phyloP scores from a whole-genome alignment of 2,888 invertebrate species.

The Chelonus formosanus region DNA sequence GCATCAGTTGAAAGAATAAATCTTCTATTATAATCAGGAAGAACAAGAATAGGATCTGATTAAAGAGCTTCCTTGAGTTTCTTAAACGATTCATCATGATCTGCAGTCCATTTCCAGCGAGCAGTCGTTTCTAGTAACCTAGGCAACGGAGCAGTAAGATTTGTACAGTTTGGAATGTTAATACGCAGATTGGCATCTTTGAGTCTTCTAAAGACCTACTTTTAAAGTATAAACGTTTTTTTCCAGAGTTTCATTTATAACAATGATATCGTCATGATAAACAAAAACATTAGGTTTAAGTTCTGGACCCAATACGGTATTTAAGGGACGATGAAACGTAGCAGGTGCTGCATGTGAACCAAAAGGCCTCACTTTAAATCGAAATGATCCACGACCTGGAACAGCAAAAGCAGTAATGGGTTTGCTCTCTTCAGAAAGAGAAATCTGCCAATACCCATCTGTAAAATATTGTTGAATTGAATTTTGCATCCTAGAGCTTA shows the following conservation, averaged over 20 bases:
- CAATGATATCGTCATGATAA: too few relatives aligned
- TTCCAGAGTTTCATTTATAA: not conserved
- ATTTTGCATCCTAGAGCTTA: slow-evolving; percentile 16
- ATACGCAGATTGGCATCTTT: too few relatives aligned
- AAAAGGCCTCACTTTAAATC: slow-evolving; percentile 51
- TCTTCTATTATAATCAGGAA: too few relatives aligned
- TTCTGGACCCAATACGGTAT: not conserved
- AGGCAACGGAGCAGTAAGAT: too few relatives aligned
- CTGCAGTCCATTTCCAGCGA: too few relatives aligned
- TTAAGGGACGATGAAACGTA: slow-evolving; percentile 22
- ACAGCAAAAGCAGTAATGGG: slow-evolving; percentile 51
- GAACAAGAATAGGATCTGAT: too few relatives aligned
- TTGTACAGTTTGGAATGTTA: too few relatives aligned
- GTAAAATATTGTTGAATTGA: slow-evolving; percentile 26
- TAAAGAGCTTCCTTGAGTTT: too few relatives aligned
- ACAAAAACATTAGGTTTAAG: too few relatives aligned
- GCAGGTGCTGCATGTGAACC: slow-evolving; percentile 42
- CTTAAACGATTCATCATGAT: too few relatives aligned
- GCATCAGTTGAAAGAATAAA: too few relatives aligned
- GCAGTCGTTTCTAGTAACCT: too few relatives aligned
- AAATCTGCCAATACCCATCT: slow-evolving; percentile 45
- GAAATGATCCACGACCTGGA: slow-evolving; percentile 46
- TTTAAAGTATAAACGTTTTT: slow-evolving; percentile 8
- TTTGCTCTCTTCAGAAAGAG: slow-evolving; percentile 36
- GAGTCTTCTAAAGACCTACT: slow-evolving; percentile 36